These are phyloP conservation scores for Clinocottus analis DNA, from an alignment of 2,113 vertebrate genomes.

Conservation along the genomic window DNA sequence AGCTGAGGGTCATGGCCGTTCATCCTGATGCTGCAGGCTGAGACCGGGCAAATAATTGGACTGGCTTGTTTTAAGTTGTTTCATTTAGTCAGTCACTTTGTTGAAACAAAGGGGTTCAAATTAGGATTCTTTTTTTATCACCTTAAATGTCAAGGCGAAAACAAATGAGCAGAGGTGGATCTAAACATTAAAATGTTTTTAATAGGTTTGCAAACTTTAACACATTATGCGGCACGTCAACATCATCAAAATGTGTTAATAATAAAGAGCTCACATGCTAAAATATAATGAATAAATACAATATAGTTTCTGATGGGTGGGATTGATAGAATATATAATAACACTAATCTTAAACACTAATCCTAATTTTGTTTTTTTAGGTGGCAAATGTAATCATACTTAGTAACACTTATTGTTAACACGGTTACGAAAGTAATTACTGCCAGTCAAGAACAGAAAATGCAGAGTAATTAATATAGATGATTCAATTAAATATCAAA, in stretches of 20 bases:
- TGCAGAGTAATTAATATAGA: background rate
- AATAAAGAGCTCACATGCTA: too few species aligned
- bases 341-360: too few species aligned
- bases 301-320: background rate
- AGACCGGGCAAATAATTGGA: background rate
- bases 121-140: background rate
- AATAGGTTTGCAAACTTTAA: background rate
- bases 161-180: background rate
- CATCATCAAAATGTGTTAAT: too few species aligned
- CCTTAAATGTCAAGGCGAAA: background rate
- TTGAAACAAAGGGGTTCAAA: background rate
- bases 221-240: too few species aligned
- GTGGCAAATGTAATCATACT: background rate
- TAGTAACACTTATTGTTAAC: background rate
- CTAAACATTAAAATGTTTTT: background rate
- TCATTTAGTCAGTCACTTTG: background rate
- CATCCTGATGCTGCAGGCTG: background rate
- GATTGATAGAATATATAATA: background rate
- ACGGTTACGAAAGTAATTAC: background rate
- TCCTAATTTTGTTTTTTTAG: too few species aligned
- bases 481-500: background rate
- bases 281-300: background rate
- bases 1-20: conserved; percentile 11
- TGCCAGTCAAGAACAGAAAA: background rate
- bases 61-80: background rate